Percentiles rank a stretch among this genome's conserved stretches.
Conservation (phyloP, 2,113 vertebrate species). For the Mus pahari region DNA sequence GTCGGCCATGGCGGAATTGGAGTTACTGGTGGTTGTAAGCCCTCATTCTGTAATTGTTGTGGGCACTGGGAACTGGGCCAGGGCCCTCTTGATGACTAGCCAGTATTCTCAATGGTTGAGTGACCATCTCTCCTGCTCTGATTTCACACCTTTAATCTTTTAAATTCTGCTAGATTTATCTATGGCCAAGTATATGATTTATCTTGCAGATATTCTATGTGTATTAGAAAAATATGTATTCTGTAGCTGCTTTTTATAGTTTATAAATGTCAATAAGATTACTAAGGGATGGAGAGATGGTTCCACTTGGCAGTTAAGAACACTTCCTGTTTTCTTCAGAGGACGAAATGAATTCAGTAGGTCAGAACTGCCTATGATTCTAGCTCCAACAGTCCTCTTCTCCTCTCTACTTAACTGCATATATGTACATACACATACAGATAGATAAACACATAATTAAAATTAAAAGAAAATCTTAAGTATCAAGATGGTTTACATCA, state of each 20-base stretch:
- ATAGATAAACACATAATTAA: neutral
- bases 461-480: neutral
- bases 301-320: neutral
- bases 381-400: neutral
- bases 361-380: neutral
- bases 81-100: neutral
- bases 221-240: slow-evolving; percentile 22
- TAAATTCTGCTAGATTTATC: slow-evolving; percentile 2
- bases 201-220: neutral
- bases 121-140: neutral
- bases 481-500: neutral
- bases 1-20: neutral
- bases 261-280: slow-evolving; percentile 23
- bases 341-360: neutral
- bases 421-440: neutral
- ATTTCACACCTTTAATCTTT: slow-evolving; percentile 23
- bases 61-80: neutral
- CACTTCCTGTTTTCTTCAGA: neutral
- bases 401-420: neutral
- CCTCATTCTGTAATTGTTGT: no score
- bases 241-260: neutral
- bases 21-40: neutral
- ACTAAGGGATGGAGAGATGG: neutral
- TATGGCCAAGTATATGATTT: neutral
- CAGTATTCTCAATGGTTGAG: neutral